phyloP scores from a whole-genome alignment of 1,140 invertebrate species.

The Drosophila elegans region DNA sequence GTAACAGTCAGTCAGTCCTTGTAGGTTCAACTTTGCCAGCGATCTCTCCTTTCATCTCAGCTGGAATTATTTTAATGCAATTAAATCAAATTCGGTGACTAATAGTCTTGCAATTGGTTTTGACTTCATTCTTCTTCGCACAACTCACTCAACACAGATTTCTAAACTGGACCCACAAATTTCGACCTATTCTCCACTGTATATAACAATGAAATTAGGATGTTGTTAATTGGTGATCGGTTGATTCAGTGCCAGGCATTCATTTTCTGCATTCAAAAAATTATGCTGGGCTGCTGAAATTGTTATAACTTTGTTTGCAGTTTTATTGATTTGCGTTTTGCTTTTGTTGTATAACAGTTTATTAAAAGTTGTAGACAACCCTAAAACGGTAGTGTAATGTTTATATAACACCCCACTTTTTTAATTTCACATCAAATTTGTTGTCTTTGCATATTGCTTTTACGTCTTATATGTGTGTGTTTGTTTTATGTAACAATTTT shows the following conservation, averaged over 20 bases:
- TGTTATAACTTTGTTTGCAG: constrained; percentile 2
- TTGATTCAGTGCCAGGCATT: constrained; percentile 11
- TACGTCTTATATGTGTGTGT: constrained; percentile 2
- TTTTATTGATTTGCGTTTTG: not conserved
- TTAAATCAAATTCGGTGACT: constrained; percentile 11
- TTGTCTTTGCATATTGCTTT: not conserved
- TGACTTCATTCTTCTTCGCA: constrained; percentile 33
- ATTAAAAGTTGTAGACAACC: not conserved
- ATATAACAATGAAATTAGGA: constrained; percentile 25
- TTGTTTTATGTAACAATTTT: not conserved
- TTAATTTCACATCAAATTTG: not conserved
- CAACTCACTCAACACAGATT: constrained; percentile 5
- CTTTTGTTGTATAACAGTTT: not conserved
- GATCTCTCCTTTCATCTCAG: constrained; percentile 19
- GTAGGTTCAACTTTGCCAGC: constrained; percentile 23
- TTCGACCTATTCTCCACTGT: constrained; percentile 20
- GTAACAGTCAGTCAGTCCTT: constrained; percentile 30
- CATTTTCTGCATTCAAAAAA: constrained; percentile 7
- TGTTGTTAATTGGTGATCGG: constrained; percentile 35
- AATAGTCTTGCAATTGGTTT: constrained; percentile 28
- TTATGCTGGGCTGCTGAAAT: constrained; percentile 24
- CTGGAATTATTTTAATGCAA: constrained; percentile 5
- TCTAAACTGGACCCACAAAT: constrained; percentile 8
- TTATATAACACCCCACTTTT: not conserved
- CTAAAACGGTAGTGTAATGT: not conserved